Percentiles rank a stretch among this genome's conserved stretches.
Conservation (phyloP, 1,140 invertebrate species). For the Brachionus asplanchnoidis region DNA sequence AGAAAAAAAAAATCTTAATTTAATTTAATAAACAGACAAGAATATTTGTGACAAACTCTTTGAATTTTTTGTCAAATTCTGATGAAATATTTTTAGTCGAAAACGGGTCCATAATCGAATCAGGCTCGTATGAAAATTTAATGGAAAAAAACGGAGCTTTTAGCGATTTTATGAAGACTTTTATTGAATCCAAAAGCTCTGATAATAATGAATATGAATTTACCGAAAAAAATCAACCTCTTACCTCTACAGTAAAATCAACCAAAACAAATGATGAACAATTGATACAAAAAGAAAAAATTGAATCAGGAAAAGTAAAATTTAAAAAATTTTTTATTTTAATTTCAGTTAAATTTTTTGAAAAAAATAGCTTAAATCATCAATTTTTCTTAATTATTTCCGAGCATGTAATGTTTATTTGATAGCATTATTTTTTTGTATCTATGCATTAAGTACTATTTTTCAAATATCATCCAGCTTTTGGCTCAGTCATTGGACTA, state of each 20-base stretch:
- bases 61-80: slow-evolving; percentile 1
- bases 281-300: slow-evolving; percentile 4
- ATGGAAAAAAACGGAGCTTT: slow-evolving; percentile 2
- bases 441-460: neutral
- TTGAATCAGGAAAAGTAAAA: neutral
- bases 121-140: slow-evolving; percentile 23
- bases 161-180: neutral
- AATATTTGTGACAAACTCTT: slow-evolving; percentile 40
- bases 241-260: neutral
- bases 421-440: neutral
- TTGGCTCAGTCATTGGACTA: slow-evolving; percentile 27
- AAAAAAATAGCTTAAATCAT: neutral
- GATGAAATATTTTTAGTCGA: slow-evolving; percentile 40
- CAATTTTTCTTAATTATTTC: slow-evolving; percentile 31
- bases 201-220: neutral
- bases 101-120: slow-evolving; percentile 33
- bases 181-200: neutral
- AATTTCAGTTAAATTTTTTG: neutral
- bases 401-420: neutral
- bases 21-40: slow-evolving; percentile 38
- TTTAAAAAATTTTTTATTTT: neutral
- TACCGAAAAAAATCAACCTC: neutral
- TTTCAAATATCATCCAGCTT: slow-evolving; percentile 6
- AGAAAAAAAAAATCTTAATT: neutral
- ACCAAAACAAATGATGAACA: neutral